phyloP scores from a whole-genome alignment of 2,113 vertebrate genomes.

The Pan troglodytes region NHGRI_mPanTro3-v2.1_pri NC_072411.2:125306501-125307000 shows the following conservation, averaged over 20 bases:
- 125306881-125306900: too few species aligned
- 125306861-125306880: not conserved
- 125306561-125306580: not conserved
- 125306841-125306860: too few species aligned
- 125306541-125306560: not conserved
- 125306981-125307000: too few species aligned
- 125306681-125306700: not conserved
- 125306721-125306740: not conserved
- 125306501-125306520: not conserved
- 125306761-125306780: not conserved
- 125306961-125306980: too few species aligned
- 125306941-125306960: too few species aligned
- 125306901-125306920: rapidly evolving
- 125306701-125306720: rapidly evolving
- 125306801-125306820: too few species aligned
- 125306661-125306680: not conserved
- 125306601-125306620: not conserved
- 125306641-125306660: not conserved
- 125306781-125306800: not conserved
- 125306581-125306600: not conserved
- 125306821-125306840: not conserved
- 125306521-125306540: not conserved
- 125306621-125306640: not conserved
- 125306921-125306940: too few species aligned
- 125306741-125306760: not conserved